These are phyloP conservation scores for Probaryconus sp. DNA, from an alignment of 1,140 invertebrate genomes.

Conservation along the genomic window DNA sequence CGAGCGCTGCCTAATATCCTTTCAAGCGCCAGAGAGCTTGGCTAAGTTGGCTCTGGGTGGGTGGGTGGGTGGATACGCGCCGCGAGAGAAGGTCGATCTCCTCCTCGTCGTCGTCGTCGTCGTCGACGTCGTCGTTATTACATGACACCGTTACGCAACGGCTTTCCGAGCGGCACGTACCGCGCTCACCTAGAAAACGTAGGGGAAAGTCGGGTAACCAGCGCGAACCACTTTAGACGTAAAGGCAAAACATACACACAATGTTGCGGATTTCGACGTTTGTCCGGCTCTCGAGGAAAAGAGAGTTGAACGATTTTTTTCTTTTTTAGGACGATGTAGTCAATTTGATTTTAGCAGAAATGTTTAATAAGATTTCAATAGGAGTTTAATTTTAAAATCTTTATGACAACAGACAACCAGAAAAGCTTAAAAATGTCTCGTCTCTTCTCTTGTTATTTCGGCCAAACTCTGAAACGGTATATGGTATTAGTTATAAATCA, in stretches of 20 bases:
- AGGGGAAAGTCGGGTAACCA: conserved; percentile 44
- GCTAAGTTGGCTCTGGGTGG: too few relatives aligned
- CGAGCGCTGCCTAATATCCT: conserved; percentile 46
- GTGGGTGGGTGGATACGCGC: conserved; percentile 52
- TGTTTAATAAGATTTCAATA: too few relatives aligned
- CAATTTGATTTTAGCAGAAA: too few relatives aligned
- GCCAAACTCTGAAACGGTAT: conserved; percentile 4
- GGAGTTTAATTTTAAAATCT: too few relatives aligned
- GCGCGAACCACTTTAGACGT: conserved; percentile 39
- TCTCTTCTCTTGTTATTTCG: too few relatives aligned
- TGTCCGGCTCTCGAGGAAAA: not conserved
- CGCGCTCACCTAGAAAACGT: conserved; percentile 53
- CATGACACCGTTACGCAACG: conserved; percentile 60
- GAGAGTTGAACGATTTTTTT: too few relatives aligned
- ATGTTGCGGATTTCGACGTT: conserved; percentile 18
- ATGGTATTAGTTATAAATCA: conserved; percentile 35
- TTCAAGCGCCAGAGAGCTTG: conserved; percentile 43
- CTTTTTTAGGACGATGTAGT: too few relatives aligned
- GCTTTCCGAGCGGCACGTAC: conserved; percentile 52
- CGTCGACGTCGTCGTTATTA: conserved; percentile 56
- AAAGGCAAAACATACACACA: too few relatives aligned
- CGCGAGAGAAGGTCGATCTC: conserved; percentile 54
- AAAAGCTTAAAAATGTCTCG: too few relatives aligned
- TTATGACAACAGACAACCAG: too few relatives aligned
- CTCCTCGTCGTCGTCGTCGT: too few relatives aligned